Base-by-base conservation (phyloP, 2,888 invertebrate genomes). In the Xestia sexstrigata region DNA sequence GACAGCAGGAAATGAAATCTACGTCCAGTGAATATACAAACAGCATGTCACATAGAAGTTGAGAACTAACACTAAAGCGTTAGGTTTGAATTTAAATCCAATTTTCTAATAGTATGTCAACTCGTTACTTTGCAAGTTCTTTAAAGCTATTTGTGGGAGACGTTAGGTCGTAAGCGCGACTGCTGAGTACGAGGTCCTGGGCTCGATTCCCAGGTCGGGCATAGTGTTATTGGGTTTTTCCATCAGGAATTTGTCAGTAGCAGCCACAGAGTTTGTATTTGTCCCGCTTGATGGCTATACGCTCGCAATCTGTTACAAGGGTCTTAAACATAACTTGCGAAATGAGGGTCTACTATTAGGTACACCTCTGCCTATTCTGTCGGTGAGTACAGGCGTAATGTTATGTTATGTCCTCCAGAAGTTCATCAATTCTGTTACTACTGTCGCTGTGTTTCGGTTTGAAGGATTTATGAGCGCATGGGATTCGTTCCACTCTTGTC, bases 1-100 rank as follows among this genome's bases (percentile, higher is more conserved):
- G 83, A 85, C 82, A 78, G 74, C 9, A 69, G 85, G 85, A 85
- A 85, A 85, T 83, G 62, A 71, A 82, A 71, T 82, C 78, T 74
- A 39, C 62, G 35, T 62, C 23, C 55, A 74, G 39, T 71, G 69
- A 74, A 69, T 68, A 66, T 74, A 69, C 70, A 55, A 68, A 74
- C 71, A 55, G 49, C 39, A 49, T 60, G 78, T 58, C 74, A 66
- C 42, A 65, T 15, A 71, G 45, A 70, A 70, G 70, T 81, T 70
- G 55, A 71, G 26, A 77, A 74, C 68, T 66, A 23, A 39, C 65
- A 62, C 9, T 69, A 42, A 74, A 81, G 70, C 39, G 58, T 67
- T 13, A 20, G 23, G 62, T 76, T 76, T 63, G 39, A 63, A 60
- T 70, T 67, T 63, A 77, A 77, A 85, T 72, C 49, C 2, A 52